Evolutionary conservation across 2,888 invertebrate species (phyloP).

Genomic region (Spialia ferax): DNA sequence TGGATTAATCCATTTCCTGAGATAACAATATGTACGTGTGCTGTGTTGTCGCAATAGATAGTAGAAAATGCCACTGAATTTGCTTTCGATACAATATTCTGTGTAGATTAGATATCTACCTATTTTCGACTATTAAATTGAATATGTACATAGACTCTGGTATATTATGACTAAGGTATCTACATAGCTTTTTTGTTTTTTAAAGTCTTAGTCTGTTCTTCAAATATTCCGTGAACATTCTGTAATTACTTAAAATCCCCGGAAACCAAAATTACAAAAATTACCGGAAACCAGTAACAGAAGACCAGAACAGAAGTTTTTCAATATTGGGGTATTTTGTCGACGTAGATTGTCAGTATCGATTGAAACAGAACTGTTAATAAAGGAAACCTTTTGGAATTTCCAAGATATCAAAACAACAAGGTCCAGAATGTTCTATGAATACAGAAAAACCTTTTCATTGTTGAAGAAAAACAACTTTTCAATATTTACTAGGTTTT

Average conservation of each 20-base stretch:
- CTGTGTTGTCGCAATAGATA: not conserved
- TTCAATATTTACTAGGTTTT: not conserved
- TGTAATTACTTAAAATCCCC: too few relatives aligned
- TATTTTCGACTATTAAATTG: too few relatives aligned
- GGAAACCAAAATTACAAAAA: too few relatives aligned
- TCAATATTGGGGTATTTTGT: not conserved
- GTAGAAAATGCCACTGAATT: not conserved
- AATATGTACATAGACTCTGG: too few relatives aligned
- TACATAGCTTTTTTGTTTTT: too few relatives aligned
- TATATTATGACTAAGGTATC: too few relatives aligned
- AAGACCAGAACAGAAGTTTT: too few relatives aligned
- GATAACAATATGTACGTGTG: slow-evolving; percentile 2
- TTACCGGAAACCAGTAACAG: too few relatives aligned
- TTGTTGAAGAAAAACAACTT: not conserved
- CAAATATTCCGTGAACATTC: too few relatives aligned
- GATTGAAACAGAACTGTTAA: not conserved
- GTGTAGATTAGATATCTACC: not conserved
- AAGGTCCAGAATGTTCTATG: not conserved
- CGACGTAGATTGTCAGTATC: not conserved
- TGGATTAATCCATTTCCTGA: slow-evolving; percentile 11
- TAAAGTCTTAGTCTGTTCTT: too few relatives aligned
- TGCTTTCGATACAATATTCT: not conserved
- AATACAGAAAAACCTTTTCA: not conserved
- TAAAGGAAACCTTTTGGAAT: not conserved
- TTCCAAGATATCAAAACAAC: not conserved